These are phyloP conservation scores for Dicycla oo DNA, from an alignment of 2,888 invertebrate species.

Conservation along the genomic window DNA sequence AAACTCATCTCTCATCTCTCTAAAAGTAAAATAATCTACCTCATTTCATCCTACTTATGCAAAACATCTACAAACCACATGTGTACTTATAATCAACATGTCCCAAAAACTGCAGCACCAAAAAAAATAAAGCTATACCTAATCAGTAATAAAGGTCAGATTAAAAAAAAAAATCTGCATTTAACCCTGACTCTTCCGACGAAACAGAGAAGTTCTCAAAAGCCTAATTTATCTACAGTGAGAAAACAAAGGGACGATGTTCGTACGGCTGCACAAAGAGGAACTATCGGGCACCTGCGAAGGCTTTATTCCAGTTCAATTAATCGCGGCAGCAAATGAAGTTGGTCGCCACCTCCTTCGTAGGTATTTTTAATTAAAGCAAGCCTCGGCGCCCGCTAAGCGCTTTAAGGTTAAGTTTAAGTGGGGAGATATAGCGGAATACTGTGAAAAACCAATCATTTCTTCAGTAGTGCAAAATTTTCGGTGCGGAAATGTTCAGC, in stretches of 20 bases:
- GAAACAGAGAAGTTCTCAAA: slow-evolving; percentile 31
- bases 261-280: slow-evolving; percentile 49
- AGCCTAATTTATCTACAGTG: slow-evolving; percentile 53
- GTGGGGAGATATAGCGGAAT: slow-evolving; percentile 43
- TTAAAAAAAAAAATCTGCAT: slow-evolving; percentile 30
- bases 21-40: slow-evolving; percentile 20
- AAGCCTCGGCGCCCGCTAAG: slow-evolving; percentile 68
- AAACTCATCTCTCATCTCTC: neutral
- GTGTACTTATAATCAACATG: slow-evolving; percentile 29
- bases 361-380: slow-evolving; percentile 85
- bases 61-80: slow-evolving; percentile 6
- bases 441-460: neutral
- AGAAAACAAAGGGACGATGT: slow-evolving; percentile 54
- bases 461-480: neutral
- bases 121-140: neutral
- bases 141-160: slow-evolving; percentile 14
- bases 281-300: slow-evolving; percentile 67
- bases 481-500: neutral
- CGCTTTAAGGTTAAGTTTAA: slow-evolving; percentile 52
- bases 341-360: slow-evolving; percentile 74
- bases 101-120: slow-evolving; percentile 16
- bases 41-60: slow-evolving; percentile 13
- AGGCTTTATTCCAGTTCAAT: slow-evolving; percentile 78
- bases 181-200: slow-evolving; percentile 6
- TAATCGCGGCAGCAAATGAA: slow-evolving; percentile 78